A percentile compares a stretch with the other conserved stretches of the same genome.
Conservation (phyloP, 2,888 invertebrate genomes). For the Spodoptera littoralis region DNA sequence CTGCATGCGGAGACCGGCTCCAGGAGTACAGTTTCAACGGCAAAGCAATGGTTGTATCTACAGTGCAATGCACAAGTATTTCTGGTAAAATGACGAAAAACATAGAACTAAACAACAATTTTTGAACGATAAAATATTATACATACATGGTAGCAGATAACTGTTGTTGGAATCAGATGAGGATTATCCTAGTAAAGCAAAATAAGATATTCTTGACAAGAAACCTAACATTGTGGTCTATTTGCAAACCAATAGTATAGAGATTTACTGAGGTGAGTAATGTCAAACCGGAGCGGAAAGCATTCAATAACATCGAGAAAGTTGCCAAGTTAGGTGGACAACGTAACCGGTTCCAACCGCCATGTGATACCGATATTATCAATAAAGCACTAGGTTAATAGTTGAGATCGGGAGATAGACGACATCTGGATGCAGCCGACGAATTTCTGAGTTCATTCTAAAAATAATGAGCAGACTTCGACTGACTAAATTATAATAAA, state of each 20-base stretch:
- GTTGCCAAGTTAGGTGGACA: constrained; percentile 73
- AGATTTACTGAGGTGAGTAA: constrained; percentile 19
- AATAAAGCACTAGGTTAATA: constrained; percentile 71
- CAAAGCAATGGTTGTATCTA: too few species aligned
- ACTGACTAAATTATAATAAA: constrained; percentile 7
- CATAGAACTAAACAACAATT: too few species aligned
- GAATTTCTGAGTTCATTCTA: constrained; percentile 34
- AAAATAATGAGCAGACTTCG: constrained; percentile 13
- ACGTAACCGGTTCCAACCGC: constrained; percentile 73
- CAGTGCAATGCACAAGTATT: too few species aligned
- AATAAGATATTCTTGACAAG: not conserved
- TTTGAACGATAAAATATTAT: too few species aligned
- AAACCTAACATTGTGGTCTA: not conserved
- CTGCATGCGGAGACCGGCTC: constrained; percentile 16
- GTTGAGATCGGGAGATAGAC: constrained; percentile 46
- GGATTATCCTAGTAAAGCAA: not conserved
- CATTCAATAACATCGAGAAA: constrained; percentile 73
- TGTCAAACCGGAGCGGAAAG: constrained; percentile 50
- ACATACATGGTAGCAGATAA: too few species aligned
- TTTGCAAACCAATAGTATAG: constrained; percentile 22
- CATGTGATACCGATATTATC: constrained; percentile 72
- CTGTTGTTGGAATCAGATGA: too few species aligned
- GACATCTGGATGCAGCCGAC: constrained; percentile 34
- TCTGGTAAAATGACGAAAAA: too few species aligned
- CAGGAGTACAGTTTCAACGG: not conserved